A percentile compares a stretch with the other conserved stretches of the same genome.
Evolutionary conservation across 2,113 vertebrate species (phyloP).

Genomic region (Aix galericulata): DNA sequence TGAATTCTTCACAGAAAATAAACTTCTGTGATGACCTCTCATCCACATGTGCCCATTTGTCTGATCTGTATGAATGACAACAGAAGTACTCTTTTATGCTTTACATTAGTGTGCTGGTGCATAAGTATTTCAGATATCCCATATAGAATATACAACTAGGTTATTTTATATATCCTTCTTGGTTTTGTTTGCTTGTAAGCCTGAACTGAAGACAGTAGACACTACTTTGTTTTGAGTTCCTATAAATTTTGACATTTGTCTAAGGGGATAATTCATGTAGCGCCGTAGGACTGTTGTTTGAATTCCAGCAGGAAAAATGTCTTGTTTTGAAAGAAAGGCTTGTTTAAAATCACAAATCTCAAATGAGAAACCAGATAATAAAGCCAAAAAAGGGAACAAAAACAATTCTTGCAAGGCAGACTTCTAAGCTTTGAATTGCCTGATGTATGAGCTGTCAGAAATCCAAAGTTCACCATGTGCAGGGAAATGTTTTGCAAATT

Average conservation of each 20-base stretch:
- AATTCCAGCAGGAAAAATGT: conserved; percentile 61
- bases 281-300: background rate
- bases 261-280: conserved; percentile 27
- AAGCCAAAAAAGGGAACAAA: conserved; percentile 65
- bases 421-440: conserved; percentile 45
- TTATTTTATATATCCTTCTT: background rate
- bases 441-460: conserved; percentile 62
- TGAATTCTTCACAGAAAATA: background rate
- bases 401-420: conserved; percentile 33
- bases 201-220: conserved; percentile 6
- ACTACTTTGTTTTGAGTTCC: conserved; percentile 25
- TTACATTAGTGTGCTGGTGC: background rate
- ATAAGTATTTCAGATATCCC: background rate
- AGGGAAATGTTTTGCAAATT: conserved; percentile 53
- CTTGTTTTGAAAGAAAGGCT: conserved; percentile 61
- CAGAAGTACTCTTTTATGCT: background rate
- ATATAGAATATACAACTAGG: background rate
- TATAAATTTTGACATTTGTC: conserved; percentile 48
- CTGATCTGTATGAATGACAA: background rate
- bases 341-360: conserved; percentile 61
- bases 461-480: conserved; percentile 49
- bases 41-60: background rate
- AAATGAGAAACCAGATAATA: conserved; percentile 48
- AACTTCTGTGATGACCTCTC: background rate
- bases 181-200: background rate